Percentiles rank a stretch among this genome's conserved stretches.
Conservation (phyloP, 1,140 invertebrate genomes). For the Halyomorpha halys region DNA sequence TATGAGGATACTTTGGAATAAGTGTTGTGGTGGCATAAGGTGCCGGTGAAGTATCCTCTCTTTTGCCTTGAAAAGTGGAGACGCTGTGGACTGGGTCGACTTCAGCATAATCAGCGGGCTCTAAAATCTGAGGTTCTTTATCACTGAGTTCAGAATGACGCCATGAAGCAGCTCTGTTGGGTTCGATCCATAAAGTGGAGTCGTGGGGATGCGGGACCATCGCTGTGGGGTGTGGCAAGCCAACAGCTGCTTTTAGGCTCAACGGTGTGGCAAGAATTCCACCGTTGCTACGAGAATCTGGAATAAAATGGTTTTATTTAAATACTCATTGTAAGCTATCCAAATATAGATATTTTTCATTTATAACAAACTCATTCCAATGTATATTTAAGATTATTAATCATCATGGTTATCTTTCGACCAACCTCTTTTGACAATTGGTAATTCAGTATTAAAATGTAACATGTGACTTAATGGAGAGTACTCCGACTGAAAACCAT, state of each 20-base stretch:
- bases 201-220: constrained; percentile 28
- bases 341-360: too few species aligned
- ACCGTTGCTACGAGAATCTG: constrained; percentile 39
- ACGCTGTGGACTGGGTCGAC: constrained; percentile 33
- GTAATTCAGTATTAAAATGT: too few species aligned
- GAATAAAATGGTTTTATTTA: constrained; percentile 24
- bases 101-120: constrained; percentile 39
- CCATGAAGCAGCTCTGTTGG: constrained; percentile 20
- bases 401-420: too few species aligned
- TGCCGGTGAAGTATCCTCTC: constrained; percentile 29
- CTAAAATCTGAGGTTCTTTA: not conserved
- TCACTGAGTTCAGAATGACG: not conserved
- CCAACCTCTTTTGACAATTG: too few species aligned
- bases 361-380: too few species aligned
- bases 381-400: not conserved
- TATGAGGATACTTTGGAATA: constrained; percentile 26
- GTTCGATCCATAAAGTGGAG: constrained; percentile 31
- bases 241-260: constrained; percentile 31
- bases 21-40: constrained; percentile 34
- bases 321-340: constrained; percentile 15
- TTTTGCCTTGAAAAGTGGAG: constrained; percentile 26
- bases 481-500: too few species aligned
- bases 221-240: constrained; percentile 31
- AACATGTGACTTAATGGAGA: too few species aligned
- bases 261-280: constrained; percentile 39